These are phyloP conservation scores for Alaudala cheleensis DNA, from an alignment of 2,113 vertebrate species.

Conservation along the genomic window DNA sequence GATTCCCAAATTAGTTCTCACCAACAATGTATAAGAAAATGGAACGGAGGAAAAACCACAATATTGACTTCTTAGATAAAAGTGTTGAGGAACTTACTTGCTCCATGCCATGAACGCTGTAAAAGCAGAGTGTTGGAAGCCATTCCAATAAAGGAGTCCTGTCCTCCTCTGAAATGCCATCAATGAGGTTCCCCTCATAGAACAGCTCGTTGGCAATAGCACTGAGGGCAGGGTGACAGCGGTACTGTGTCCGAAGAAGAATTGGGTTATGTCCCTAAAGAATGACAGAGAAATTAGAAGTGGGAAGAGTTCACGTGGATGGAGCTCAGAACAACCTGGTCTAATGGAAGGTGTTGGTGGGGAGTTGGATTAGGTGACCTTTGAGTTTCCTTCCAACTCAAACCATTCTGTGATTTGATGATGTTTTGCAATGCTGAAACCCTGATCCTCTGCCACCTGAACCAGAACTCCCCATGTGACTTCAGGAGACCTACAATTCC, in stretches of 20 bases:
- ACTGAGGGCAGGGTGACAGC: slow-evolving; percentile 80
- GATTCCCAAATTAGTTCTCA: neutral
- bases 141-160: slow-evolving; percentile 72
- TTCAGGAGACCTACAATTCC: neutral
- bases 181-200: slow-evolving; percentile 69
- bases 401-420: neutral
- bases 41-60: neutral
- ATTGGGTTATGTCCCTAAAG: slow-evolving; percentile 73
- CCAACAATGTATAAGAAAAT: neutral
- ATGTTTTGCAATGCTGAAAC: neutral
- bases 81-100: slow-evolving; percentile 60
- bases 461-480: neutral
- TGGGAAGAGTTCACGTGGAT: neutral
- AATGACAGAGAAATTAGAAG: neutral
- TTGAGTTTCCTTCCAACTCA: neutral
- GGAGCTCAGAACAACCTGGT: neutral
- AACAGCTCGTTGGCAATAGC: slow-evolving; percentile 77
- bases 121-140: slow-evolving; percentile 82
- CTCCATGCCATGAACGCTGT: slow-evolving; percentile 72
- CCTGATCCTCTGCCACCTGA: neutral
- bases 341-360: neutral
- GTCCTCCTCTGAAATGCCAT: slow-evolving; percentile 71
- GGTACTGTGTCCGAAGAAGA: slow-evolving; percentile 77
- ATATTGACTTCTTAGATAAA: neutral
- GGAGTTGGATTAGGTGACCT: neutral